Conservation (phyloP, 2,888 invertebrate species). For the Agonopterix subpropinquella region DNA sequence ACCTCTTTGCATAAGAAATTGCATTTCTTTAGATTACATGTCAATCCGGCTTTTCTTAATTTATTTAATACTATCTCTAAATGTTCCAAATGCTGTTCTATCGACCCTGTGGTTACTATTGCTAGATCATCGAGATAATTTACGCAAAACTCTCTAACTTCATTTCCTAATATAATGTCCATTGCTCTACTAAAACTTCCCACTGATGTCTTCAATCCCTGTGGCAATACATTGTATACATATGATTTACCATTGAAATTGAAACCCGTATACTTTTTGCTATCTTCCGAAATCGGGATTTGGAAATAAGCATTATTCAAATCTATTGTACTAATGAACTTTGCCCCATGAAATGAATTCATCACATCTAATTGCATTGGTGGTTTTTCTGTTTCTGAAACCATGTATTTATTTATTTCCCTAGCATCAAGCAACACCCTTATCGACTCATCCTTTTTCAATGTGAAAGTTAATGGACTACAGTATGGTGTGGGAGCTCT, state of each 20-base stretch:
- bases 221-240: constrained; percentile 7
- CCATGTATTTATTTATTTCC: constrained; percentile 4
- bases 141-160: constrained; percentile 7
- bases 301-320: constrained; percentile 7
- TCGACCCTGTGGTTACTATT: constrained; percentile 3
- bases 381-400: constrained; percentile 23
- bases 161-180: constrained; percentile 6
- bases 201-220: constrained; percentile 12
- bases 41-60: constrained; percentile 5
- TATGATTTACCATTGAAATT: constrained; percentile 9
- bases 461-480: constrained; percentile 2
- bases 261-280: constrained; percentile 12
- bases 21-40: constrained; percentile 9
- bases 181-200: constrained; percentile 7
- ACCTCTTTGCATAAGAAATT: constrained; percentile 9
- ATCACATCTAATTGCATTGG: constrained; percentile 17
- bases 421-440: constrained; percentile 1
- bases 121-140: constrained; percentile 13
- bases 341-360: constrained; percentile 16
- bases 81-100: constrained; percentile 8
- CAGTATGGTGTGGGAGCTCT: neutral
- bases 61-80: constrained; percentile 3
- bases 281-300: constrained; percentile 4
- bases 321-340: constrained; percentile 16
- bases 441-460: constrained; percentile 1